Base-by-base conservation (phyloP, 2,797 vertebrate species). In the Acanthurus tractus region DNA sequence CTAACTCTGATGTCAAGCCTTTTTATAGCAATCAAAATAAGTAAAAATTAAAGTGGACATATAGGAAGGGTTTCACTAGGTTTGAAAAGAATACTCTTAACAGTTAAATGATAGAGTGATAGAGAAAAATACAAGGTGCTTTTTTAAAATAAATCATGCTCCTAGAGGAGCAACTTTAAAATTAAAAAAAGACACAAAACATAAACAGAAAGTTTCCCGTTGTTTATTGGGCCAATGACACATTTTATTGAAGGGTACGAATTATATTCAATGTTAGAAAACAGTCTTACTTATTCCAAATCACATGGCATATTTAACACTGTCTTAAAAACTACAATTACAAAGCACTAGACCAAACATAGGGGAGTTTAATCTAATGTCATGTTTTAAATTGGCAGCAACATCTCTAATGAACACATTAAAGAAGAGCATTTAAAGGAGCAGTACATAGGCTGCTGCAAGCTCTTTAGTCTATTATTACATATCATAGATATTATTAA, bases 141-240 rank as follows among this genome's bases (percentile, higher is more conserved):
- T 18, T n/a, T 20, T 9, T 45, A 8, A 12, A 22, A 42, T 53
- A 48, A 6, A 40, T 55, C 11, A 62, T 42, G n/a, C 13, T 14
- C 42, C 11, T 18, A 45, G 12, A 14, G 1, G 2, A 6, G 20
- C 49, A 66, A 22, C 25, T 7, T 6, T 18, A 81, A 25, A 25
- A 25, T n/a, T 66, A 12, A 25, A 25, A 25, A 25, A 76, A 80
- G 42, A 82, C 63, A 76, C 22, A 65, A 38, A 49, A 8, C 17
- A 40, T 25, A 14, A 14, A 29, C 8, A 38, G 2, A 54, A 55
- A 22, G n/a, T 59, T 82, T 85, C 54, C 71, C 61, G 81, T 82
- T 72, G 15, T 87, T 89, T 82, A 90, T 89, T 89, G 81, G 55
- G 58, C 54, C 65, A 74, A 67, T 55, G 78, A 55, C 49, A 68